Evolutionary conservation across 1,140 invertebrate genomes (phyloP), one percentile per base, ranked within the genome.

Genomic region (Diabrotica virgifera): DNA sequence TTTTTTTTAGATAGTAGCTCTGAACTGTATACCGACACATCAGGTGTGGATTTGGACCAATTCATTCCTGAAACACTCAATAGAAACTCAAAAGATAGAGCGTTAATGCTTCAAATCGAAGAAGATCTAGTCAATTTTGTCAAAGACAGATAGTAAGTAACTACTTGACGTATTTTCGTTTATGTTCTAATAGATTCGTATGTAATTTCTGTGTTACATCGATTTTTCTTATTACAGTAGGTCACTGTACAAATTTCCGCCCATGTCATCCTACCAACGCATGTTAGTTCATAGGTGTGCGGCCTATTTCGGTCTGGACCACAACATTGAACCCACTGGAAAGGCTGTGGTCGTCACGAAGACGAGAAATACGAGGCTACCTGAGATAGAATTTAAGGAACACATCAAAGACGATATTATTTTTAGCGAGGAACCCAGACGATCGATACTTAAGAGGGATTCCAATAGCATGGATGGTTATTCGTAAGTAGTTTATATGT

Each of bases 211-310:
- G n/a, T n/a, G 24, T 24, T 46, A 46, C 40, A 46, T 46, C 40
- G 11, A 46, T 46, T 46, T 46, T 46, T 53, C 14, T 1, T 46
- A 57, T 70, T 77, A 2, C 69, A 86, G 86, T 36, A 85, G 85
- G 60, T 87, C 85, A 74, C 86, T 90, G 69, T 88, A 90, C 66
- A 93, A 91, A 73, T 96, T 97, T 82, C 90, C 90, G 6, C 89
- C 89, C 74, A 93, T 95, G 89, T 93, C 93, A 51, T 96, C 94
- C 51, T 97, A 97, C 82, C 93, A 96, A 71, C 85, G 95, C 38
- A 96, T 98, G 94, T 80, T 98, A 66, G 93, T 97, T 6, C 95
- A 97, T 81, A 88, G 95, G 35, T 91, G 94, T 51, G 93, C 95
- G 4, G 92, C 93, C 51, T 94, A 92, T 75, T 97, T 96, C 79